Evolutionary conservation across 2,113 vertebrate species (phyloP).

Genomic region (Pionites leucogaster): DNA sequence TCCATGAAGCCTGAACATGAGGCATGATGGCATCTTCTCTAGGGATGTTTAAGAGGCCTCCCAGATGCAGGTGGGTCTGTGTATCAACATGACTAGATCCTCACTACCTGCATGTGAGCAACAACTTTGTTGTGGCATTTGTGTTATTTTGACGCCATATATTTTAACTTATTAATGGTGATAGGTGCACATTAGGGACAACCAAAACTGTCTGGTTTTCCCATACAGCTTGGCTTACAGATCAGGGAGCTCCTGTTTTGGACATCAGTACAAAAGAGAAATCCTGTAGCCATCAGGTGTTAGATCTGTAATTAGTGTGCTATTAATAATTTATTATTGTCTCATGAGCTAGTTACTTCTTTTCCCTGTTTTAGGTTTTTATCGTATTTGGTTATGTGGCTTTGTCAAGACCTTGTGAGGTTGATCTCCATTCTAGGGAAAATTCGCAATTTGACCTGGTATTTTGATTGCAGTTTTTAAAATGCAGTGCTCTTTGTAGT

Average conservation of each 20-base stretch:
- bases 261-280: neutral
- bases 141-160: neutral
- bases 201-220: neutral
- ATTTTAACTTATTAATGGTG: neutral
- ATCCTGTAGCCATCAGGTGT: constrained; percentile 37
- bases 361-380: constrained; percentile 37
- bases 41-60: neutral
- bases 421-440: constrained; percentile 22
- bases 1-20: neutral
- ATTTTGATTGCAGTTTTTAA: neutral
- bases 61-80: neutral
- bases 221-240: neutral
- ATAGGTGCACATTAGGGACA: neutral
- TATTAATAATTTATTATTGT: constrained; percentile 32
- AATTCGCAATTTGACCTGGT: constrained; percentile 23
- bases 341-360: constrained; percentile 32
- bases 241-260: neutral
- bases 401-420: constrained; percentile 38
- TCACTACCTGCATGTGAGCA: neutral
- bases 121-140: neutral
- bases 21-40: neutral
- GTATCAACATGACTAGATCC: neutral
- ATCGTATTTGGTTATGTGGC: constrained; percentile 37
- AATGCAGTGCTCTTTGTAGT: neutral
- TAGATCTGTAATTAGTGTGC: constrained; percentile 28